Base-by-base conservation (phyloP, 1,140 invertebrate species). In the Schlechtendalia chinensis region DNA sequence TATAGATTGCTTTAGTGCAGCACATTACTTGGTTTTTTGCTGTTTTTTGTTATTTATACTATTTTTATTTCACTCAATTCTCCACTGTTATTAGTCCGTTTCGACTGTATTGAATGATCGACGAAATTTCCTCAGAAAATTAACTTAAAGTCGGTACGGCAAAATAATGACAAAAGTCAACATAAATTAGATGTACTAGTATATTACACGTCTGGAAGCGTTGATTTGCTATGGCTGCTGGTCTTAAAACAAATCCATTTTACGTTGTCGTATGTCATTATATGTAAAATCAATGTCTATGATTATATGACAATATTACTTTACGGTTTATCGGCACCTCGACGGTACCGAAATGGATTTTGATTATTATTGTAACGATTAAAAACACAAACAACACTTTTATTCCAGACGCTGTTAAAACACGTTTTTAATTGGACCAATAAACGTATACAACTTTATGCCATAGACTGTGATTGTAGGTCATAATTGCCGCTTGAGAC, bases 21-120 rank as follows among this genome's bases (percentile, higher is more conserved):
- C 56, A 58, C 22, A 58, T 58, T 58, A 58, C 22, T 58, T 58
- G 22, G 56, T 58, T 24, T 58, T 58, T 58, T 58, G 56, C 56
- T 58, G 22, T 58, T 58, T 14, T n/a, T 14, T 22, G n/a, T 24
- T 58, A 58, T 58, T 58, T 58, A 58, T 22, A 58, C 22, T 58
- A 22, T 58, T 58, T 58, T 58, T 58, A 58, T 58, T 58, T 58
- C n/a, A 22, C 11, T 14, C 11, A 24, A 58, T 12, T 58, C 11
- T 58, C 24, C 11, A 22, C 56, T 24, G 22, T 58, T 58, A 58
- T 58, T 58, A 22, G 22, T 58, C 56, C 14, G 56, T 58, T 22
- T 58, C 11, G 22, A 22, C 56, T 22, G 14, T 12, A 24, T n/a
- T n/a, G 22, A 24, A 58, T 22, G 14, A 12, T 58, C 56, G 11